A percentile compares a stretch with the other conserved stretches of the same genome.
phyloP scores from a whole-genome alignment of 2,113 vertebrate genomes.

The Penelope pileata region DNA sequence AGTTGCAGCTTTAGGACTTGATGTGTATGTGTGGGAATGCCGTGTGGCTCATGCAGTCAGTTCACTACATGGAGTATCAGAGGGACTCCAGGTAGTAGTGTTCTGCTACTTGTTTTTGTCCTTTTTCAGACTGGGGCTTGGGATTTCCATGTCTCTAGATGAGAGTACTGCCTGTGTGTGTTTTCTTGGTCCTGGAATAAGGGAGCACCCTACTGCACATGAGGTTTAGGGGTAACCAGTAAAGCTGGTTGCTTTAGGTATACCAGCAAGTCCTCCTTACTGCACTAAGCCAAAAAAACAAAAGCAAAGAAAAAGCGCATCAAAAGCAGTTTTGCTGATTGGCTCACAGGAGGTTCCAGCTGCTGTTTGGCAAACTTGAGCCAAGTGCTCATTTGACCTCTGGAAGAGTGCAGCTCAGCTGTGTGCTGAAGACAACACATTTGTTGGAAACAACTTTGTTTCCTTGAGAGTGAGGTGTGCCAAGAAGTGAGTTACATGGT shows the following conservation, averaged over 20 bases:
- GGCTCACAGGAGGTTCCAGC: background rate
- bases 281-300: background rate
- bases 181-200: background rate
- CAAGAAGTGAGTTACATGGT: background rate
- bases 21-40: background rate
- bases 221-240: background rate
- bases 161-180: background rate
- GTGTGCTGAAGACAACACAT: background rate
- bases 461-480: background rate
- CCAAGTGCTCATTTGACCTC: background rate
- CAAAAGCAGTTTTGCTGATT: background rate
- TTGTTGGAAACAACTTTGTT: no score
- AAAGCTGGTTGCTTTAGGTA: background rate
- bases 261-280: background rate
- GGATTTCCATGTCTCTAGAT: background rate
- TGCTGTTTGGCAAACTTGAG: background rate
- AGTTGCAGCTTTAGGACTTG: background rate
- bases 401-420: background rate
- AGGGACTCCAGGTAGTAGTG: background rate
- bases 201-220: background rate
- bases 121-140: background rate
- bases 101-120: background rate
- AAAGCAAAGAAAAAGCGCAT: background rate
- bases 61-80: background rate
- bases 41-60: accelerated